Evolutionary conservation across 2,797 vertebrate genomes (phyloP).

Genomic region (Carcharodon carcharias): DNA sequence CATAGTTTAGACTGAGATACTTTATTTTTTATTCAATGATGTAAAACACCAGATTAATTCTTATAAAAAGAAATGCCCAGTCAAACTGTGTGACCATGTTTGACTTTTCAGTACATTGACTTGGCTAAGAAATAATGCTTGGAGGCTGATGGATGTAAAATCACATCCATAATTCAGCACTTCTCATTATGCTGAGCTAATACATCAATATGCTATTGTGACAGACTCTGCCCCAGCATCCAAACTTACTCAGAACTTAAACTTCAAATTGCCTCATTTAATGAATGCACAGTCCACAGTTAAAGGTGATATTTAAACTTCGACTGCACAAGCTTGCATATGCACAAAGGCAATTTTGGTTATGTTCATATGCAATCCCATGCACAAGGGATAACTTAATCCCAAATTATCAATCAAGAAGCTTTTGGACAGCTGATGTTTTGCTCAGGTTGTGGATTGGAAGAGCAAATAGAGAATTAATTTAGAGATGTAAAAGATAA

Average conservation of each 20-base stretch:
- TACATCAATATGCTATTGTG: neutral
- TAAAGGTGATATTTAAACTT: neutral
- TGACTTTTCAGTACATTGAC: too few relatives aligned
- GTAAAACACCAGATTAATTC: neutral
- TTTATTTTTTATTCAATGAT: neutral
- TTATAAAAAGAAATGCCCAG: neutral
- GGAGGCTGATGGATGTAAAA: neutral
- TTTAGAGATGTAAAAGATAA: neutral
- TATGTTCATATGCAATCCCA: neutral
- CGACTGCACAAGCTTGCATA: neutral
- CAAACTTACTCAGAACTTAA: neutral
- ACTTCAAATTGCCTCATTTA: neutral
- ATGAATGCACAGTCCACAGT: neutral
- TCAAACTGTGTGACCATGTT: neutral
- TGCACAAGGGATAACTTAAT: neutral
- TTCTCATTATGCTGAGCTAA: neutral
- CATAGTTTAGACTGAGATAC: neutral
- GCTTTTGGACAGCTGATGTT: neutral
- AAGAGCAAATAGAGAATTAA: slow-evolving; percentile 9
- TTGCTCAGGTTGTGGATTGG: too few relatives aligned
- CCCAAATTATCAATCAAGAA: slow-evolving; percentile 6
- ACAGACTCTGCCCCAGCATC: neutral
- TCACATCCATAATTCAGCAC: neutral
- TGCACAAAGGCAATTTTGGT: neutral
- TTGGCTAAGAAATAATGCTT: neutral